These are phyloP conservation scores for Sphenopsis melanotis DNA, from an alignment of 2,797 vertebrate genomes.

Conservation along the genomic window DNA sequence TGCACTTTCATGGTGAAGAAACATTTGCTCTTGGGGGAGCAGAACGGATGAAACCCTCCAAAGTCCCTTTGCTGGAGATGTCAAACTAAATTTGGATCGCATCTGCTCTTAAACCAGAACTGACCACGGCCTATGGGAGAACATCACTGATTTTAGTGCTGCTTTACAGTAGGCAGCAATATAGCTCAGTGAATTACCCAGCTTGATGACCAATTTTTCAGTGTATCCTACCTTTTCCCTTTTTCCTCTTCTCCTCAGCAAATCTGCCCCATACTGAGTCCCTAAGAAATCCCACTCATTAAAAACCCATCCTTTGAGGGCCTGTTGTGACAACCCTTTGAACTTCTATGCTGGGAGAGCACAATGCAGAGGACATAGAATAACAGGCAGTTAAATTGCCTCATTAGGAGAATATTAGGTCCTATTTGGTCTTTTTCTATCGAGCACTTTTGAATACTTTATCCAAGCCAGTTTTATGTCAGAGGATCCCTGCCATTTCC, in stretches of 20 bases:
- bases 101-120: not conserved
- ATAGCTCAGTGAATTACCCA: not conserved
- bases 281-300: constrained; percentile 34
- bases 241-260: not conserved
- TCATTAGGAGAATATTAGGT: constrained; percentile 30
- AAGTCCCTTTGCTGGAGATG: not conserved
- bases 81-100: not conserved
- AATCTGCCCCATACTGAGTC: constrained; percentile 29
- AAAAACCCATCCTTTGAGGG: not conserved
- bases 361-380: constrained; percentile 30
- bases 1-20: not conserved
- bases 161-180: not conserved
- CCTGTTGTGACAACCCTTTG: constrained; percentile 59
- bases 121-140: not conserved
- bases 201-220: not conserved
- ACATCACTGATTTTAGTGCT: not conserved
- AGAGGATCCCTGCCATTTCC: not conserved
- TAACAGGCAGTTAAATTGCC: constrained; percentile 41
- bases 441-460: not conserved
- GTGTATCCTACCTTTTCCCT: not conserved
- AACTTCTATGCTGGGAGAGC: constrained; percentile 18
- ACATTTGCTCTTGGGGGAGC: not conserved
- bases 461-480: not conserved
- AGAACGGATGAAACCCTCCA: not conserved
- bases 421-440: not conserved